A percentile compares a stretch with the other conserved stretches of the same genome.
phyloP scores from a whole-genome alignment of 2,888 invertebrate genomes.

The Diabrotica balteata region DNA sequence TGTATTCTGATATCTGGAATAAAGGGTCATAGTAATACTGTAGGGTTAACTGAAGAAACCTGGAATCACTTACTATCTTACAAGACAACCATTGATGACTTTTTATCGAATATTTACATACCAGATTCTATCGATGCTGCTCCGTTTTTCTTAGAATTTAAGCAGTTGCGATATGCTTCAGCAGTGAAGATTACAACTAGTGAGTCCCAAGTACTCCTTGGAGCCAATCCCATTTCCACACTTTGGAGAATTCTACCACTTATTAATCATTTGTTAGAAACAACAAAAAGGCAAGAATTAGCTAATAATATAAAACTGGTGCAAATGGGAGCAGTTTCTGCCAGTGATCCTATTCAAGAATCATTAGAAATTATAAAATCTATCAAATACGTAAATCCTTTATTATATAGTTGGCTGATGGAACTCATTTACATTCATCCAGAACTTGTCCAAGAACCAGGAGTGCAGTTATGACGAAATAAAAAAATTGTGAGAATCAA shows the following conservation, averaged over 20 bases:
- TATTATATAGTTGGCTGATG: background rate
- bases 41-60: background rate
- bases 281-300: background rate
- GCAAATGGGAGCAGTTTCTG: background rate
- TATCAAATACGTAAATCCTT: background rate
- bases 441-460: background rate
- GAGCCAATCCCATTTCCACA: background rate
- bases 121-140: background rate
- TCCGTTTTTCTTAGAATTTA: no score
- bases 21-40: background rate
- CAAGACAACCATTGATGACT: background rate
- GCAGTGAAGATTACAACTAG: background rate
- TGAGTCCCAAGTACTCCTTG: background rate
- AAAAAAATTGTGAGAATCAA: no score
- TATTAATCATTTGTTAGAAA: background rate
- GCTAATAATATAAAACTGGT: background rate
- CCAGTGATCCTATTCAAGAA: background rate
- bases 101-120: background rate
- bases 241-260: background rate
- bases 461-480: no score
- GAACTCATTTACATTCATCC: background rate
- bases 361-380: background rate
- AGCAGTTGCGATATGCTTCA: no score
- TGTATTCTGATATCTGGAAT: background rate
- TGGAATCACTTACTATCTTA: background rate